Percentiles rank a stretch among this genome's conserved stretches.
Evolutionary conservation across 2,888 invertebrate species (phyloP).

Genomic region (Stenoptilia bipunctidactyla): DNA sequence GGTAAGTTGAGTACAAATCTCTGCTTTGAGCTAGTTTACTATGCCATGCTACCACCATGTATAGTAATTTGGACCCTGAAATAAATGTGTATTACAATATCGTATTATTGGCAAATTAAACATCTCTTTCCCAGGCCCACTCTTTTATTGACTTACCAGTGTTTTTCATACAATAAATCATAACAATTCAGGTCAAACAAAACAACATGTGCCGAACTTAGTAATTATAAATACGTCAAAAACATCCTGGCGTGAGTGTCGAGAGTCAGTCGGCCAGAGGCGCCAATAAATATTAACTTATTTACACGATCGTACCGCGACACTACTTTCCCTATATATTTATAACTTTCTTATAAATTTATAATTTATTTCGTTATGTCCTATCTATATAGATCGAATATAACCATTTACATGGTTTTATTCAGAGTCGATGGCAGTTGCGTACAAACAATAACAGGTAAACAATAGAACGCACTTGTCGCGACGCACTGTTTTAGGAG

Average conservation of each 20-base stretch:
- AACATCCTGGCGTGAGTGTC: constrained; percentile 44
- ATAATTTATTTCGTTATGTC: constrained; percentile 68
- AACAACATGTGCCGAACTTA: constrained; percentile 67
- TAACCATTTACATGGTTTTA: constrained; percentile 8
- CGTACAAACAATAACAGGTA: neutral
- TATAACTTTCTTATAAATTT: constrained; percentile 59
- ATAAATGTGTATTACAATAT: constrained; percentile 40
- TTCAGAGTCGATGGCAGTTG: neutral
- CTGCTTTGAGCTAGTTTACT: too few relatives aligned
- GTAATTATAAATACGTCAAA: constrained; percentile 58
- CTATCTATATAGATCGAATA: constrained; percentile 63
- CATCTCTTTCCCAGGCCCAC: constrained; percentile 67
- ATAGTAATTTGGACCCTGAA: constrained; percentile 52
- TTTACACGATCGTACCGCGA: constrained; percentile 62
- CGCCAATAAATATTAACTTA: constrained; percentile 24
- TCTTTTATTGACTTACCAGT: constrained; percentile 71
- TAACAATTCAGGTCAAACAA: constrained; percentile 70
- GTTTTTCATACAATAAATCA: constrained; percentile 69
- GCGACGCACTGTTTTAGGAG: too few relatives aligned
- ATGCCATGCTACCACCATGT: constrained; percentile 12
- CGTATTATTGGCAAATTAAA: constrained; percentile 47
- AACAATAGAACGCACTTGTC: neutral
- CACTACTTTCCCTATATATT: constrained; percentile 47
- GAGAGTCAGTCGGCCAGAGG: constrained; percentile 47
- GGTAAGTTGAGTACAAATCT: too few relatives aligned